Evolutionary conservation across 2,113 vertebrate genomes (phyloP).

Genomic region (Pluvialis apricaria): DNA sequence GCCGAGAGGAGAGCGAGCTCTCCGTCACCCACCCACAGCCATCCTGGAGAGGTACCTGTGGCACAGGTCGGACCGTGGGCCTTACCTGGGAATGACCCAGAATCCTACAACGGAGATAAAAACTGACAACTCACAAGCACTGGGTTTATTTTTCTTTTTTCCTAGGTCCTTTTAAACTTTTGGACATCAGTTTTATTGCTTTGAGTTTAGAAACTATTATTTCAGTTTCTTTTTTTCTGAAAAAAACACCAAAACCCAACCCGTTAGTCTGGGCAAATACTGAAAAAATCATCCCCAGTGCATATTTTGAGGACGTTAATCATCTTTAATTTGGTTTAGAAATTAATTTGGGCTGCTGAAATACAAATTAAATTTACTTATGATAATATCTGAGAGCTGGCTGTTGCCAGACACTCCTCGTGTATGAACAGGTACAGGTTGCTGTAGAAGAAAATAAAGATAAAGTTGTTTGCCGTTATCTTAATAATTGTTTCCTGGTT

Average conservation of each 20-base stretch:
- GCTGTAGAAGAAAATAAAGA: background rate
- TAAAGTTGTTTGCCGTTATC: background rate
- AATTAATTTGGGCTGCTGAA: constrained; percentile 18
- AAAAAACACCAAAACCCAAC: background rate
- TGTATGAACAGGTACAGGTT: background rate
- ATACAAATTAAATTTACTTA: background rate
- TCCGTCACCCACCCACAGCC: background rate
- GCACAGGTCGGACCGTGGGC: background rate
- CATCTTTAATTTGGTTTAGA: background rate
- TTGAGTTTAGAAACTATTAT: background rate
- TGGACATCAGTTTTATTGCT: background rate
- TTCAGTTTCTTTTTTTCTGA: background rate
- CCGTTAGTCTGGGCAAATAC: background rate
- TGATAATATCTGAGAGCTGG: background rate
- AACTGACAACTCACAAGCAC: background rate
- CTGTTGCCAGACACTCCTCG: background rate
- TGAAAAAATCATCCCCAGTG: background rate
- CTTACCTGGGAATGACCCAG: background rate
- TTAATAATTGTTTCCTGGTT: background rate
- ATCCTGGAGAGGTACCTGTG: background rate
- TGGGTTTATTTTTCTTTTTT: background rate
- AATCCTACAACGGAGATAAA: background rate
- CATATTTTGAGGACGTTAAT: background rate
- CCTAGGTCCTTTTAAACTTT: background rate
- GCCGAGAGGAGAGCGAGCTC: background rate